These are phyloP conservation scores for Gallinago stenura DNA, from an alignment of 2,797 vertebrate species.

Conservation along the genomic window DNA sequence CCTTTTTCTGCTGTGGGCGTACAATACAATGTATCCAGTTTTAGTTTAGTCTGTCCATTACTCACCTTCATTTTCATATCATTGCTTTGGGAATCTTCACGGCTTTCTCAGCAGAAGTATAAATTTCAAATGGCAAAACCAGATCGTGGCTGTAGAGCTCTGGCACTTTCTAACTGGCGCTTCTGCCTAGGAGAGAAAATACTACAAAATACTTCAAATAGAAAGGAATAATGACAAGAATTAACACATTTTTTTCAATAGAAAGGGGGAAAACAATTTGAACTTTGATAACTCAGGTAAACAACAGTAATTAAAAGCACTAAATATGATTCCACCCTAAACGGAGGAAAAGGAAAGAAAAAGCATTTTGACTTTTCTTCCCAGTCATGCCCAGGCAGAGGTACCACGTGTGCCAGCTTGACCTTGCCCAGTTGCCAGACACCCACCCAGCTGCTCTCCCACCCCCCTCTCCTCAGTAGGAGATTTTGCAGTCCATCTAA, in stretches of 20 bases:
- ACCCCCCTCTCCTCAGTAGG: neutral
- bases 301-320: neutral
- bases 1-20: neutral
- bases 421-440: neutral
- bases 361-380: neutral
- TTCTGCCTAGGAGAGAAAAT: neutral
- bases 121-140: neutral
- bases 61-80: neutral
- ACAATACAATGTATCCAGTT: neutral
- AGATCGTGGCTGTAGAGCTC: neutral
- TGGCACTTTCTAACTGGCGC: neutral
- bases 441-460: neutral
- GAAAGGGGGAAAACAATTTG: neutral
- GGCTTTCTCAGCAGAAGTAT: neutral
- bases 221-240: neutral
- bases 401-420: neutral
- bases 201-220: neutral
- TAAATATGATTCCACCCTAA: neutral
- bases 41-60: neutral
- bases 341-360: neutral
- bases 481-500: neutral
- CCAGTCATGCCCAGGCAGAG: neutral
- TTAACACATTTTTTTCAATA: neutral
- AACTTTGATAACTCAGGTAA: neutral
- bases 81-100: neutral